A percentile compares a stretch with the other conserved stretches of the same genome.
phyloP scores from a whole-genome alignment of 2,888 invertebrate species.

The Alentia gelatinosa region DNA sequence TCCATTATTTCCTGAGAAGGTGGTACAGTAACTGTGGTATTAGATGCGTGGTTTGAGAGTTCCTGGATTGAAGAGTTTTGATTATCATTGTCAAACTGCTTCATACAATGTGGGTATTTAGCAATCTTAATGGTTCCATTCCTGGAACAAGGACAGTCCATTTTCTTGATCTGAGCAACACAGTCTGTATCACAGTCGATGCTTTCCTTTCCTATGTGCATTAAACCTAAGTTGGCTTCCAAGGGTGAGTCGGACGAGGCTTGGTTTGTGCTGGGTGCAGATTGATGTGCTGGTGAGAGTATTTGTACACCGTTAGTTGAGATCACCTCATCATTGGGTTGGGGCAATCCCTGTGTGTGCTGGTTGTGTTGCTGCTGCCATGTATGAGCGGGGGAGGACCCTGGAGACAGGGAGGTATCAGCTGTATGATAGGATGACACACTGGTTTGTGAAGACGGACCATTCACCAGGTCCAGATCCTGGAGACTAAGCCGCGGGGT shows the following conservation, averaged over 20 bases:
- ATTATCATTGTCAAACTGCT: background rate
- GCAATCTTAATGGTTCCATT: background rate
- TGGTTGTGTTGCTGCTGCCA: background rate
- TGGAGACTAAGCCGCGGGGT: background rate
- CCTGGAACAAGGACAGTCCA: background rate
- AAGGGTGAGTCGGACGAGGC: background rate
- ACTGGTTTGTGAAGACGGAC: conserved; percentile 19
- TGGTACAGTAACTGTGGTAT: background rate
- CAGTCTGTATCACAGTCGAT: background rate
- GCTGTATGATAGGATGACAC: conserved; percentile 48
- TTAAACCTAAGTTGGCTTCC: background rate
- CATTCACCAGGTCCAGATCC: background rate
- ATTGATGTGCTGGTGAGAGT: background rate
- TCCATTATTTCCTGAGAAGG: background rate
- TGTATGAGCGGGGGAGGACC: conserved; percentile 15
- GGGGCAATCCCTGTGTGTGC: background rate
- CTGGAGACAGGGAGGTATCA: background rate
- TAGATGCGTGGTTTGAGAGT: too few relatives aligned
- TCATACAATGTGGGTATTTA: background rate
- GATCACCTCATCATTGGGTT: background rate
- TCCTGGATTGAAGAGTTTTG: too few relatives aligned
- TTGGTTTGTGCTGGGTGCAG: background rate
- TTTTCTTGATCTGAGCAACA: background rate
- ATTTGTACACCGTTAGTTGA: background rate
- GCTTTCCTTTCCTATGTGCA: background rate